Conservation (phyloP, 2,797 vertebrate species). For the Melanogrammus aeglefinus region DNA sequence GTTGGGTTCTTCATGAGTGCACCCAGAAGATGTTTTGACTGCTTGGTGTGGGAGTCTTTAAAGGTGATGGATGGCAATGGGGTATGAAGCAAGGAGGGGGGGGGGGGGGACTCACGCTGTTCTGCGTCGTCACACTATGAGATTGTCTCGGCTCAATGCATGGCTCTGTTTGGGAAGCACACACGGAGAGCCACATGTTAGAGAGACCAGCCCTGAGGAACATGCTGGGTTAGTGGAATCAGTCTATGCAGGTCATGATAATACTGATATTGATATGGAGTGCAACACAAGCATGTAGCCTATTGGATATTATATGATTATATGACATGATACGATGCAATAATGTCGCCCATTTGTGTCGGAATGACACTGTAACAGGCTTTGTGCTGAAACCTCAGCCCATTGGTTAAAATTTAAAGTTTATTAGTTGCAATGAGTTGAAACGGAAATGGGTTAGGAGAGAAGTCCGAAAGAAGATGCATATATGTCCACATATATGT, state of each 20-base stretch:
- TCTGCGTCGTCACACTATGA: conserved; percentile 76
- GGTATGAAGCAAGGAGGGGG: conserved; percentile 34
- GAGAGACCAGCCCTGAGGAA: conserved; percentile 47
- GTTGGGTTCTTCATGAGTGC: too few species aligned
- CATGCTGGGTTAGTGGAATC: conserved; percentile 51
- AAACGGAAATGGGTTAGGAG: conserved; percentile 37
- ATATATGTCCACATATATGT: conserved; percentile 14
- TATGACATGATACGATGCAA: not conserved
- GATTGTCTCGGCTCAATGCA: conserved; percentile 77
- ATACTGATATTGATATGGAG: conserved; percentile 27
- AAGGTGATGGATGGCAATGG: conserved; percentile 8
- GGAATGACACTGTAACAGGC: not conserved
- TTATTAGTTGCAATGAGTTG: conserved; percentile 2
- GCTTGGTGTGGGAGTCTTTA: not conserved
- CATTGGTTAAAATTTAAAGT: not conserved
- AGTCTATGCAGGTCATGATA: conserved; percentile 42
- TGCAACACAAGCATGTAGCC: not conserved
- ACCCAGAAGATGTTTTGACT: conserved; percentile 43
- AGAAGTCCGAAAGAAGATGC: not conserved
- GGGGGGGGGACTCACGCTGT: conserved; percentile 3
- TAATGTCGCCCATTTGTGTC: not conserved
- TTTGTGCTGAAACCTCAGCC: not conserved
- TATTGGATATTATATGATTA: not conserved
- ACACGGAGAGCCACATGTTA: conserved; percentile 73
- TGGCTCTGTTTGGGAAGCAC: conserved; percentile 73